phyloP scores from a whole-genome alignment of 1,140 invertebrate species.

The Drosophila pseudoananassae region DNA sequence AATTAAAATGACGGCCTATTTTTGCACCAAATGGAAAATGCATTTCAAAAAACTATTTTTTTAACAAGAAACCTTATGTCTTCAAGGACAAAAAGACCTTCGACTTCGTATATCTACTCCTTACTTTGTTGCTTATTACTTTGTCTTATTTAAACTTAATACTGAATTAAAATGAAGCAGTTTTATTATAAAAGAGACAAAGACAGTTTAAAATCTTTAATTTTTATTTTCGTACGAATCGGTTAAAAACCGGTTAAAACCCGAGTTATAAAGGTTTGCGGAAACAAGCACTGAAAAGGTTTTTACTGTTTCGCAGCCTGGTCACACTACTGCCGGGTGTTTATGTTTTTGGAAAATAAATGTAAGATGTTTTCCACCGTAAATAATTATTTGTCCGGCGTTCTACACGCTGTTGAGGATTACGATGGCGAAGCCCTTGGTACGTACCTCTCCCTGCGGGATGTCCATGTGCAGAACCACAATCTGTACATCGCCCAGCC shows the following conservation, averaged over 20 bases:
- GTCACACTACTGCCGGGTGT: conserved; percentile 20
- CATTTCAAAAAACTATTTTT: background rate
- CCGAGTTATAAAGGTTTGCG: background rate
- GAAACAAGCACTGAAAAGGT: background rate
- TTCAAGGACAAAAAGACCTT: background rate
- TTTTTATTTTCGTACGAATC: background rate
- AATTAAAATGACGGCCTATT: background rate
- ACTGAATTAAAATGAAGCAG: too few relatives aligned
- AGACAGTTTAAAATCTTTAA: background rate
- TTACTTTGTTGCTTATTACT: background rate
- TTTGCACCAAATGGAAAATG: background rate
- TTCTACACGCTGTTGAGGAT: conserved; percentile 64
- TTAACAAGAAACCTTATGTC: background rate
- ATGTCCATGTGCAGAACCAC: conserved; percentile 89
- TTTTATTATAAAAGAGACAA: too few relatives aligned
- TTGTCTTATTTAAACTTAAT: too few relatives aligned
- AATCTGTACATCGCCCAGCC: conserved; percentile 89
- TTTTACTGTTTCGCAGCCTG: background rate
- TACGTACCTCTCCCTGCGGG: conserved; percentile 90
- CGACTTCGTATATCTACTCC: too few relatives aligned
- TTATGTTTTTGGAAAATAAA: conserved; percentile 4
- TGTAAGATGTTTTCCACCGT: conserved; percentile 70
- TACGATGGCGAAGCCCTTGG: conserved; percentile 84
- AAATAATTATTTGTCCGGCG: conserved; percentile 71
- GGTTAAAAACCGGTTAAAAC: background rate